phyloP scores from a whole-genome alignment of 2,797 vertebrate species.

The Gambusia yucatana region DNA sequence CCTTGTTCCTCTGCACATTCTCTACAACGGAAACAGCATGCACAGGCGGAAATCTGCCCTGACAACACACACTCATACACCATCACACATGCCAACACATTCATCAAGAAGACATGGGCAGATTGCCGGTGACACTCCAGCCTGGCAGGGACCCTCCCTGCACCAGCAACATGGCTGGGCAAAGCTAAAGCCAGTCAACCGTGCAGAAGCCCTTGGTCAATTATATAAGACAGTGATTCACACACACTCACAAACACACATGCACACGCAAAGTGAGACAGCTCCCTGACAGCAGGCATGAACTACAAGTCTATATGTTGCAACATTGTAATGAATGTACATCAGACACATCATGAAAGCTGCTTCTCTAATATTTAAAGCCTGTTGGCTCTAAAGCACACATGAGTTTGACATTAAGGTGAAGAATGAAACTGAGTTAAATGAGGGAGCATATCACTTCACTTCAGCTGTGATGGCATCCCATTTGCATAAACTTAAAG shows the following conservation, averaged over 20 bases:
- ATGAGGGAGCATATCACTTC: slow-evolving; percentile 64
- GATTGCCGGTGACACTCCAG: slow-evolving; percentile 76
- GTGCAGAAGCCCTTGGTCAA: slow-evolving; percentile 67
- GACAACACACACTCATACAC: slow-evolving; percentile 31
- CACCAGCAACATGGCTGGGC: slow-evolving; percentile 66
- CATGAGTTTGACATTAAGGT: slow-evolving; percentile 18
- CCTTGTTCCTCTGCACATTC: slow-evolving; percentile 44
- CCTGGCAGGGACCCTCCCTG: slow-evolving; percentile 69
- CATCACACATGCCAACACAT: slow-evolving; percentile 43
- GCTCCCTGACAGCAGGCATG: slow-evolving; percentile 37
- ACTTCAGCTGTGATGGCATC: slow-evolving; percentile 48
- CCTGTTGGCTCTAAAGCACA: slow-evolving; percentile 5
- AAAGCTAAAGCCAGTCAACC: slow-evolving; percentile 69
- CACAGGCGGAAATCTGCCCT: slow-evolving; percentile 49
- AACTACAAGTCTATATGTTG: slow-evolving; percentile 27
- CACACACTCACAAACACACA: slow-evolving; percentile 13
- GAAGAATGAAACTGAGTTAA: slow-evolving; percentile 38
- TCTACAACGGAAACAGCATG: slow-evolving; percentile 45
- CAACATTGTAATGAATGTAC: slow-evolving; percentile 18
- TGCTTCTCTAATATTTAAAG: slow-evolving; percentile 27
- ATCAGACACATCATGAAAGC: slow-evolving; percentile 45
- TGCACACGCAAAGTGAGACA: neutral
- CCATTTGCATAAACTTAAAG: slow-evolving; percentile 54
- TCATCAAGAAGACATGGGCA: slow-evolving; percentile 74
- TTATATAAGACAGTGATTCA: slow-evolving; percentile 75